Evolutionary conservation across 2,797 vertebrate species (phyloP).

Genomic region (Rousettus madagascariensis): DNA sequence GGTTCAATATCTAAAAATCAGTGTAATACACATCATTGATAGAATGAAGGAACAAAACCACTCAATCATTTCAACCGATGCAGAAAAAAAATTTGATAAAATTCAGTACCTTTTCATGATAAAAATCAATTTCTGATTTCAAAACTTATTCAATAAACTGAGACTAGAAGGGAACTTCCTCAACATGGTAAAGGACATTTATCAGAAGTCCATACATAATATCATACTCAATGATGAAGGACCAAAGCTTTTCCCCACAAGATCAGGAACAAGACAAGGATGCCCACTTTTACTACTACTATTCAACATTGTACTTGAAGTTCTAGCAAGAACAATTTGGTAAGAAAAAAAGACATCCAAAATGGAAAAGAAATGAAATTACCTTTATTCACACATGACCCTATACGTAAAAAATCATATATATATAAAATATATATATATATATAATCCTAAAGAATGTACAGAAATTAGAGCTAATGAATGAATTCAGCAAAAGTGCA

Average conservation of each 20-base stretch:
- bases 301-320: too few relatives aligned
- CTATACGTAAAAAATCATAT: not conserved
- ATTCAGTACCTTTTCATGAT: not conserved
- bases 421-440: not conserved
- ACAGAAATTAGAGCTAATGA: too few relatives aligned
- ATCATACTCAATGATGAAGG: not conserved
- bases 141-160: not conserved
- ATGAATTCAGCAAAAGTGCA: too few relatives aligned
- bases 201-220: not conserved
- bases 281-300: not conserved
- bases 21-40: not conserved
- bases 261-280: not conserved
- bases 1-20: not conserved
- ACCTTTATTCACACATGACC: not conserved
- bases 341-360: not conserved
- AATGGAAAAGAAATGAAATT: not conserved
- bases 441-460: too few relatives aligned
- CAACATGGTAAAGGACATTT: not conserved
- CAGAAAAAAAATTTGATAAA: not conserved
- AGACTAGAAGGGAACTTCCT: not conserved
- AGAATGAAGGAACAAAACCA: not conserved
- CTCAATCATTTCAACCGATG: not conserved
- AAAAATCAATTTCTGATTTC: slow-evolving; percentile 15
- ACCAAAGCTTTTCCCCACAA: not conserved
- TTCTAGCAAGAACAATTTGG: too few relatives aligned